Evolutionary conservation across 2,888 invertebrate species (phyloP).

Genomic region (Sesia bembeciformis): DNA sequence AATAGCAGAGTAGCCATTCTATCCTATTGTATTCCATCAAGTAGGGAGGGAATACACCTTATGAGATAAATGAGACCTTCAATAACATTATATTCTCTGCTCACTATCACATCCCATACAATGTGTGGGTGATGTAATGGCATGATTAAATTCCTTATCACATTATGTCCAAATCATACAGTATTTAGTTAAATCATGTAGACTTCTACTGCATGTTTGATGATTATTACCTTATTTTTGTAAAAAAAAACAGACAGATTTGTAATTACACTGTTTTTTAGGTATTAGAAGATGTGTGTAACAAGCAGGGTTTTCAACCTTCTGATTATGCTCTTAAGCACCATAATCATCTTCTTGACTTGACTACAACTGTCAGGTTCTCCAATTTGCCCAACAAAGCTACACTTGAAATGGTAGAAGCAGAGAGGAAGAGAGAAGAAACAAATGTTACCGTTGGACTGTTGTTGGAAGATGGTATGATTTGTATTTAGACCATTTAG

Average conservation of each 20-base stretch:
- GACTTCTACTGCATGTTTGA: not conserved
- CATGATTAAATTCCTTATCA: not conserved
- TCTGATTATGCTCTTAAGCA: constrained; percentile 87
- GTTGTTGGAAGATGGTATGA: constrained; percentile 82
- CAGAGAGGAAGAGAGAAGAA: constrained; percentile 76
- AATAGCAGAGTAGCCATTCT: no score
- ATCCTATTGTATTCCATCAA: no score
- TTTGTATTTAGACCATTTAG: no score
- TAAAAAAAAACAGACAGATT: not conserved
- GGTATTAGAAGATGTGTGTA: constrained; percentile 91
- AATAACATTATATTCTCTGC: no score
- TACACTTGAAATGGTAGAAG: constrained; percentile 86
- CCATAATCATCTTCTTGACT: constrained; percentile 85
- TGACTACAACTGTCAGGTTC: constrained; percentile 85
- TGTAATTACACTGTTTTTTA: constrained; percentile 29
- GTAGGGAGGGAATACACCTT: no score
- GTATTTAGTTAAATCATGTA: not conserved
- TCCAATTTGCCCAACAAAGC: constrained; percentile 94
- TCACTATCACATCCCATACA: no score
- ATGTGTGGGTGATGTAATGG: no score
- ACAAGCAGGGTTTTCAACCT: constrained; percentile 82
- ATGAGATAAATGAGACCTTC: no score
- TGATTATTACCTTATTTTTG: no score
- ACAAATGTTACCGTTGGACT: constrained; percentile 82
- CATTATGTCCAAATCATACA: not conserved